A percentile compares a stretch with the other conserved stretches of the same genome.
These are phyloP conservation scores for Pelagia noctiluca DNA, from an alignment of 30 jellyfish, hydroid and myxozoan species.

Conservation along the genomic window DNA sequence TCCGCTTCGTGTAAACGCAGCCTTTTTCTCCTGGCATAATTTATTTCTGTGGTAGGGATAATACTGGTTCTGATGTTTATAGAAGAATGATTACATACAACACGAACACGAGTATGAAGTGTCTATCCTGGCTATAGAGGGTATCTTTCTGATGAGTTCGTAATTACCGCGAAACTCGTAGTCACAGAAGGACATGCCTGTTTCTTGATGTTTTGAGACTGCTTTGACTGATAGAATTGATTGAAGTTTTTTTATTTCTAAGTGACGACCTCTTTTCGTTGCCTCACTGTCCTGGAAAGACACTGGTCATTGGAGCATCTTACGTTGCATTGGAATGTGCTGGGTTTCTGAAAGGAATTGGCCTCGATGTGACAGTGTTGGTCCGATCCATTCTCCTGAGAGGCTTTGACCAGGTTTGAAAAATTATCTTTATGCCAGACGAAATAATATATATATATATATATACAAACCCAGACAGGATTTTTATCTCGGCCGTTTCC, in stretches of 20 bases:
- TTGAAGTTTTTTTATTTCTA: neutral
- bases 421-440: neutral
- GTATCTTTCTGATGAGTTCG: too few species aligned
- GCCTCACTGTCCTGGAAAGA: slow-evolving; percentile 91
- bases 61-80: too few species aligned
- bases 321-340: slow-evolving; percentile 97
- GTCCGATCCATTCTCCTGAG: slow-evolving; percentile 90
- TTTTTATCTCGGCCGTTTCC: too few species aligned
- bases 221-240: too few species aligned
- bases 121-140: too few species aligned
- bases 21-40: too few species aligned
- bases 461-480: neutral
- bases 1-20: too few species aligned
- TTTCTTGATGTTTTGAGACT: neutral
- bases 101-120: too few species aligned
- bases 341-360: slow-evolving; percentile 91
- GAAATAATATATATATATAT: neutral
- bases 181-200: too few species aligned
- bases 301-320: slow-evolving; percentile 92
- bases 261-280: slow-evolving; percentile 93
- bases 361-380: slow-evolving; percentile 96
- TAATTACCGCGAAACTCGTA: too few species aligned
- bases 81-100: too few species aligned
- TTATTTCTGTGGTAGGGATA: too few species aligned
- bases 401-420: slow-evolving; percentile 91